phyloP scores from a whole-genome alignment of 2,888 invertebrate genomes.

The Clitarchus hookeri region DNA sequence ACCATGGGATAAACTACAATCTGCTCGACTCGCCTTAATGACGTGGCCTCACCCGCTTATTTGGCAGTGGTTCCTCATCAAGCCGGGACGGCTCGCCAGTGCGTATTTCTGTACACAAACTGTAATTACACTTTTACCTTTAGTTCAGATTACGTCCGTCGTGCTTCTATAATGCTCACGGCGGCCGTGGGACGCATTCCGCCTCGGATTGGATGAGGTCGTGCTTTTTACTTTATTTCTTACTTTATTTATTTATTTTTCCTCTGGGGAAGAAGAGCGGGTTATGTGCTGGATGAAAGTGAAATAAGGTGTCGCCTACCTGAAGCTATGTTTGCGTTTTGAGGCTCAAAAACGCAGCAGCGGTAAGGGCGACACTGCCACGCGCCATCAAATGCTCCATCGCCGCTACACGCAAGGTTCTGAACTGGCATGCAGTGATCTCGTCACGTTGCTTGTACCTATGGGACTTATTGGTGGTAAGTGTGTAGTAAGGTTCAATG shows the following conservation, averaged over 20 bases:
- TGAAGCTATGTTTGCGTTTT: too few relatives aligned
- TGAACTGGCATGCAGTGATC: too few relatives aligned
- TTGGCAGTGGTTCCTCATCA: neutral
- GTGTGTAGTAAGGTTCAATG: too few relatives aligned
- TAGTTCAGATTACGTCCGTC: constrained; percentile 14
- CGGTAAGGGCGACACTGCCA: too few relatives aligned
- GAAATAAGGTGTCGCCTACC: too few relatives aligned
- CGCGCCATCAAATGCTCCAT: too few relatives aligned
- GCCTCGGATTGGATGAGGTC: neutral
- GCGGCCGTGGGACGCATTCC: neutral
- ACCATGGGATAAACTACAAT: neutral
- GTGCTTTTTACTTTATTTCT: neutral
- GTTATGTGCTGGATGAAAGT: too few relatives aligned
- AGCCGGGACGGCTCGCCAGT: neutral
- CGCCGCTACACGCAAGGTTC: too few relatives aligned
- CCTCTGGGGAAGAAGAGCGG: neutral
- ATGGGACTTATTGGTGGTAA: too few relatives aligned
- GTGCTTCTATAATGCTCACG: neutral
- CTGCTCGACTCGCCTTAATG: constrained; percentile 6
- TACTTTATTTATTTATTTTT: neutral
- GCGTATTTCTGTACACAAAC: neutral
- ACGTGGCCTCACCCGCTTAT: neutral
- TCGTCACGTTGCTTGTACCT: too few relatives aligned
- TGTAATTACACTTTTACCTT: constrained; percentile 14
- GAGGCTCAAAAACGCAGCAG: too few relatives aligned